Evolutionary conservation across 1,140 invertebrate genomes (phyloP).

Genomic region (Pollicipes pollicipes): DNA sequence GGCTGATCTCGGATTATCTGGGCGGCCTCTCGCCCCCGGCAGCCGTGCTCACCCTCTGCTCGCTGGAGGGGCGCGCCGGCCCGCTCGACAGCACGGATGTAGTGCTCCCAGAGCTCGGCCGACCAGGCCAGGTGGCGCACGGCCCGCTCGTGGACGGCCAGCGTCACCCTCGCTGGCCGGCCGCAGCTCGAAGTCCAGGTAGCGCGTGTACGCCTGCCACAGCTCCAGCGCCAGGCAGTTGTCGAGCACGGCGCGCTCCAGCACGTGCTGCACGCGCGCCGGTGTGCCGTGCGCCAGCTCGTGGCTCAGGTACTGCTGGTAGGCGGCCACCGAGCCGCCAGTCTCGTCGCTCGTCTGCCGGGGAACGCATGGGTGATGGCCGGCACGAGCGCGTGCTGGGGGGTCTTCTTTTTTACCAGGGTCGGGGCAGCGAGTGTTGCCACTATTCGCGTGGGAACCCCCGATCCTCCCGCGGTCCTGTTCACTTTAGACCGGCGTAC

Average conservation of each 20-base stretch:
- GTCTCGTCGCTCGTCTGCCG: not conserved
- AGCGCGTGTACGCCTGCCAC: conserved; percentile 32
- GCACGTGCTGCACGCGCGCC: conserved; percentile 27
- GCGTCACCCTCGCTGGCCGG: conserved; percentile 8
- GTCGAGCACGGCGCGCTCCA: conserved; percentile 29
- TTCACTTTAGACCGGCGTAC: too few species aligned
- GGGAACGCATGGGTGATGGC: too few species aligned
- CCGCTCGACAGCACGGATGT: conserved; percentile 26
- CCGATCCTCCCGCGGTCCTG: too few species aligned
- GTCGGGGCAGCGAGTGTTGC: too few species aligned
- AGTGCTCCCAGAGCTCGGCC: conserved; percentile 28
- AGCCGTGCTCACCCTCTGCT: not conserved
- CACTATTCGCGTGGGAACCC: too few species aligned
- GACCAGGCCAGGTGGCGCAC: conserved; percentile 33
- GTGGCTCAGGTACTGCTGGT: conserved; percentile 1
- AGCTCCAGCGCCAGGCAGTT: conserved; percentile 29
- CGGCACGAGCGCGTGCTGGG: too few species aligned
- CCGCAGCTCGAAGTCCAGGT: conserved; percentile 20
- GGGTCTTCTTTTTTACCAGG: too few species aligned
- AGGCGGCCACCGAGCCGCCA: not conserved
- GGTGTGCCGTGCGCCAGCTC: conserved; percentile 22
- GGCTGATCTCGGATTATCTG: too few species aligned
- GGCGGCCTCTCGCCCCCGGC: too few species aligned
- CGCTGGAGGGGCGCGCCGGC: not conserved
- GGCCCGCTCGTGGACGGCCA: conserved; percentile 25